Percentiles rank a stretch among this genome's conserved stretches.
Evolutionary conservation across 2,113 vertebrate genomes (phyloP).

Genomic region (Paralichthys olivaceus): DNA sequence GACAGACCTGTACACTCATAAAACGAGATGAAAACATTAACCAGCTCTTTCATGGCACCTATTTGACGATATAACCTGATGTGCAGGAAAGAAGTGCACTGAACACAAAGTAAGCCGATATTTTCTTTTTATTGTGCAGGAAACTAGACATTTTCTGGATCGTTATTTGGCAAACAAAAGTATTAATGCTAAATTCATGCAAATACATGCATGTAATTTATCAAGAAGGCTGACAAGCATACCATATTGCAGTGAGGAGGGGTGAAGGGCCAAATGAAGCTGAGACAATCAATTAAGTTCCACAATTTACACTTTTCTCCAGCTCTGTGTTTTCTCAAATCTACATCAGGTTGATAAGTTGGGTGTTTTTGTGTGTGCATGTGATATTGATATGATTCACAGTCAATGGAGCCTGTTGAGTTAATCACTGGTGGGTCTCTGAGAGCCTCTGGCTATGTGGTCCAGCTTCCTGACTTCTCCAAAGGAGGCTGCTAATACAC

Average conservation of each 20-base stretch:
- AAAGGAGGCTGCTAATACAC: constrained; percentile 87
- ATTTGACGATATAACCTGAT: constrained; percentile 8
- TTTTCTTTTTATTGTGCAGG: constrained; percentile 67
- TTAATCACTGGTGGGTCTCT: constrained; percentile 87
- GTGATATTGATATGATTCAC: constrained; percentile 83
- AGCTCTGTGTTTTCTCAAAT: constrained; percentile 73
- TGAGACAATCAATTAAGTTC: constrained; percentile 95
- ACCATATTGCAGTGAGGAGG: constrained; percentile 92
- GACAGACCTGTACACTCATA: constrained; percentile 40
- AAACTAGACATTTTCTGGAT: constrained; percentile 81
- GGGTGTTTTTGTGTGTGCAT: constrained; percentile 23
- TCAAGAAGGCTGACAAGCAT: constrained; percentile 96
- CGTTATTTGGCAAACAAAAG: constrained; percentile 90
- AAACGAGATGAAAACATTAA: constrained; percentile 28
- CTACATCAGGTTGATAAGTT: constrained; percentile 38
- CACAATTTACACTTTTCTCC: constrained; percentile 82
- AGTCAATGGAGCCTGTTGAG: constrained; percentile 88
- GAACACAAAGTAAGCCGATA: constrained; percentile 18
- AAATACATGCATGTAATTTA: constrained; percentile 97
- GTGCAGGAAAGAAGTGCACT: constrained; percentile 2
- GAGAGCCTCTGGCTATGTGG: constrained; percentile 89
- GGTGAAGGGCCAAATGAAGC: constrained; percentile 89
- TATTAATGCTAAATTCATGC: constrained; percentile 97
- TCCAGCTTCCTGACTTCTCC: constrained; percentile 87
- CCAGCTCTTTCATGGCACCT: constrained; percentile 39